Evolutionary conservation across 2,888 invertebrate genomes (phyloP).

Genomic region (Acholoe squamosa): DNA sequence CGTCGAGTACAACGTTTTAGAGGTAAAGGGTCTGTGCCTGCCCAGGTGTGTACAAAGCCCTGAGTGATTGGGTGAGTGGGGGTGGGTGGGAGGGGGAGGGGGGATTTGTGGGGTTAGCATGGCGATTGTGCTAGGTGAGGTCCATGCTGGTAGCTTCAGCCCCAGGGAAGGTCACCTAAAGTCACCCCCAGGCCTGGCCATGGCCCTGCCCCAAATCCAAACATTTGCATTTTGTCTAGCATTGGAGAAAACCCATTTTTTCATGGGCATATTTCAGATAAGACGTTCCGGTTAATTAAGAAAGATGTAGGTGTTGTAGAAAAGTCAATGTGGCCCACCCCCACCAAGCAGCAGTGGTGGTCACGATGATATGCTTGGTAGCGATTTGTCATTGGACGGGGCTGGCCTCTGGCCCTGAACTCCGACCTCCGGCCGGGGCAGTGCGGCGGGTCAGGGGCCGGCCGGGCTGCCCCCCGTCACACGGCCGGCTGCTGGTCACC

Average conservation of each 20-base stretch:
- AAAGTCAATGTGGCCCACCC: background rate
- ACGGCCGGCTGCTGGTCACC: conserved; percentile 35
- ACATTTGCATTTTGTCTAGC: background rate
- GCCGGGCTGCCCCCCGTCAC: conserved; percentile 59
- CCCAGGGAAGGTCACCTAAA: conserved; percentile 6
- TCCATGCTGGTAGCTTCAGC: conserved; percentile 41
- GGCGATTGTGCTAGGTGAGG: conserved; percentile 38
- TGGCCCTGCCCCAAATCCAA: background rate
- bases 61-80: conserved; percentile 18
- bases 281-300: conserved; percentile 34
- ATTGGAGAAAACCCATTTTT: background rate
- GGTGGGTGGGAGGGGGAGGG: background rate
- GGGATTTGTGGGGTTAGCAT: conserved; percentile 39
- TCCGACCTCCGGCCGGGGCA: conserved; percentile 59
- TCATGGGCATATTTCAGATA: background rate
- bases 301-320: background rate
- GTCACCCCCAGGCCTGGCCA: conserved; percentile 5
- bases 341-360: background rate
- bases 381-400: conserved; percentile 56
- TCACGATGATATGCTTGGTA: conserved; percentile 57
- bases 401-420: conserved; percentile 58
- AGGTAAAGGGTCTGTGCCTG: background rate
- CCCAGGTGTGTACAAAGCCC: background rate
- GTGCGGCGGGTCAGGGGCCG: conserved; percentile 52
- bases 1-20: background rate